Base-by-base conservation (phyloP, 2,797 vertebrate species). In the Xyrichtys novacula region DNA sequence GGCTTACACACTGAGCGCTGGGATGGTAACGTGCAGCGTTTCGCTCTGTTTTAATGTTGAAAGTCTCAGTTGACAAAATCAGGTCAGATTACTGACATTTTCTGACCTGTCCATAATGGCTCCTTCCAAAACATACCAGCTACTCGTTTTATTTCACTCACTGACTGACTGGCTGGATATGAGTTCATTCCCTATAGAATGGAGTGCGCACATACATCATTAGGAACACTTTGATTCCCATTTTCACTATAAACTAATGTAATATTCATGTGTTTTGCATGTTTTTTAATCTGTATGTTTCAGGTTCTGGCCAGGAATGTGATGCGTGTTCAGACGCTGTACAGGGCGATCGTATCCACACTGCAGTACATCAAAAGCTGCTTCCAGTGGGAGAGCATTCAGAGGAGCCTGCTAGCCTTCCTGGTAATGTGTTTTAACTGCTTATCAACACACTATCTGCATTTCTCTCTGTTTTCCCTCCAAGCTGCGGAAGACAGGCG, bases 331-430 rank as follows among this genome's bases (percentile, higher is more conserved):
- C 94, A 95, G 86, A 95, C 93, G 59, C 92, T 98, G 79, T 95
- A 92, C 73, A 91, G 94, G 90, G 94, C 95, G 0, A 80, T 99
- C 83, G 95, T 91, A 93, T 95, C 94, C 52, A 94, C 94, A 26
- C 68, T 96, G 72, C 96, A 95, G 60, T 99, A 96, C 90, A 94
- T 99, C 81, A 96, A 95, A 86, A 98, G 97, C 95, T 99, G 97
- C 85, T 99, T 99, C 92, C 96, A 96, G 86, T 99, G 98, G 98
- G 96, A 99, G 82, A 98, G 95, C 44, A 87, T 95, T 0, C 86
- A 94, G 68, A 94, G 96, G 88, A 99, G 96, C 71, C 59, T 96
- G 82, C 65, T 93, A 52, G 96, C 97, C 8, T 99, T 99, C 71
- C 80, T 96, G 95, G 98, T 99, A 89, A 96, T 72, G 94, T 84